These are phyloP conservation scores for Numida meleagris DNA, from an alignment of 2,113 vertebrate species.

Conservation along the genomic window DNA sequence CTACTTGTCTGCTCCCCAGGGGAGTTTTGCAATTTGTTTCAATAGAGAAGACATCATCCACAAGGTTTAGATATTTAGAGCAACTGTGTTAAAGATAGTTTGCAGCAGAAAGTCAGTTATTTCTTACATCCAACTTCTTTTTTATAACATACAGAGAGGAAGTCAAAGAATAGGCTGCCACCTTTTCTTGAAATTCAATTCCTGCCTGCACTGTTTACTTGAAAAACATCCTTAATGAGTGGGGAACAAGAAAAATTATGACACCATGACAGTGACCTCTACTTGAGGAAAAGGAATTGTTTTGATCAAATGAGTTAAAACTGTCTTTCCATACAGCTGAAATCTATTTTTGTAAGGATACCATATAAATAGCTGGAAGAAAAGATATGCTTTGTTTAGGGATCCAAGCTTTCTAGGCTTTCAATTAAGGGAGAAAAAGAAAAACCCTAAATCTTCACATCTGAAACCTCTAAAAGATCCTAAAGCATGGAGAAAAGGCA, in stretches of 20 bases:
- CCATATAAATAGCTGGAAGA: background rate
- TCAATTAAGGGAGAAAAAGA: background rate
- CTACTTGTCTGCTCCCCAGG: background rate
- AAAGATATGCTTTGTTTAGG: background rate
- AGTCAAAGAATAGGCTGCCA: background rate
- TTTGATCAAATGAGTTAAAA: background rate
- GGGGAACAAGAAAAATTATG: background rate
- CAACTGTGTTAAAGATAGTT: background rate
- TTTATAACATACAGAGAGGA: background rate
- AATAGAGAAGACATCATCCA: background rate
- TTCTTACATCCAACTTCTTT: background rate
- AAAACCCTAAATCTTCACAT: background rate
- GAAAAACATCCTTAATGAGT: background rate
- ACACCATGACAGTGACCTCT: background rate
- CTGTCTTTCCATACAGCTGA: background rate
- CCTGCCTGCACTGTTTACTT: background rate
- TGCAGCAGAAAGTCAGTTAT: background rate
- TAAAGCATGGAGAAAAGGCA: background rate
- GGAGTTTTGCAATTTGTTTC: background rate
- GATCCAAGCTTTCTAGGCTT: constrained; percentile 7
- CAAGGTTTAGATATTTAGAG: background rate
- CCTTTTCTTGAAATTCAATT: background rate
- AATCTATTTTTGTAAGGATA: background rate
- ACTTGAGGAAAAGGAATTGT: background rate
- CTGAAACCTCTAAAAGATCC: background rate